Conservation (phyloP, 2,797 vertebrate species). For the Artibeus lituratus region DNA sequence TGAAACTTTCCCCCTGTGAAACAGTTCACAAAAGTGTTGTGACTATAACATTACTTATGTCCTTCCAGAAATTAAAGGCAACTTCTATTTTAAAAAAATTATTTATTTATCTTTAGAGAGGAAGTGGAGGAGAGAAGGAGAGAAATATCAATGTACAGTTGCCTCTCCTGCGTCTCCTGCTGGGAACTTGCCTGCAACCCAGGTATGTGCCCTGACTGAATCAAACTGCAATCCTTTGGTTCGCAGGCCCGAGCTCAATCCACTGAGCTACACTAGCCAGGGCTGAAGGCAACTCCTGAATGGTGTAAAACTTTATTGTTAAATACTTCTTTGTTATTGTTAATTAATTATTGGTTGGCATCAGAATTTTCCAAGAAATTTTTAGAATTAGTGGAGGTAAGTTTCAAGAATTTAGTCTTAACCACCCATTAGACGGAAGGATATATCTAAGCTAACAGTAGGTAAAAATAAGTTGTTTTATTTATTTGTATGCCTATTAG, state of each 20-base stretch:
- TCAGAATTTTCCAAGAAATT: neutral
- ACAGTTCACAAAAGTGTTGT: neutral
- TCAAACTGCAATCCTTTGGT: too few species aligned
- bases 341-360: neutral
- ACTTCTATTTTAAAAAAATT: neutral
- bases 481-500: neutral
- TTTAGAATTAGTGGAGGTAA: neutral
- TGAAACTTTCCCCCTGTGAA: conserved; percentile 10
- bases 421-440: neutral
- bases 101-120: too few species aligned
- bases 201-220: too few species aligned
- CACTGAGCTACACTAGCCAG: too few species aligned
- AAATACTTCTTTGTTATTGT: neutral
- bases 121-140: too few species aligned
- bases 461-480: neutral
- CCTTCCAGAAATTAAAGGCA: neutral
- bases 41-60: neutral
- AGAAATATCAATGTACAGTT: too few species aligned
- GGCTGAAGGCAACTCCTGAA: neutral
- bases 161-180: too few species aligned
- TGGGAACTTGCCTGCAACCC: too few species aligned
- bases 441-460: neutral
- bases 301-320: neutral
- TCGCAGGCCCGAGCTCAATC: too few species aligned
- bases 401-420: neutral